Base-by-base conservation (phyloP, 2,888 invertebrate species). In the Syrista parreyssii region DNA sequence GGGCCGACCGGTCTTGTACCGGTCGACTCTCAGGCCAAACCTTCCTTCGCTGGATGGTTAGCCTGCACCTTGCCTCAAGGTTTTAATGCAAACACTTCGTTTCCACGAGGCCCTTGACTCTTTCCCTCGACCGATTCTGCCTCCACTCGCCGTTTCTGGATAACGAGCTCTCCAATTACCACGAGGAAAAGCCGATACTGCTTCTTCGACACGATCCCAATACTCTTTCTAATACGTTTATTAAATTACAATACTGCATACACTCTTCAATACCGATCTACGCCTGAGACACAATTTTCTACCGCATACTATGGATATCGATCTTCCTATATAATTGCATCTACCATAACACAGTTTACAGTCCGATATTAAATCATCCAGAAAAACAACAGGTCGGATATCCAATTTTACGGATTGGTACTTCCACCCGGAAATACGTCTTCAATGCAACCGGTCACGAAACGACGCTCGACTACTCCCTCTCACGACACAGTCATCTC, bases 41-140 rank as follows among this genome's bases (percentile, higher is more conserved):
- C 32, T 71, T 71, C 71, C 32, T 31, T 71, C 71, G 71, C 31
- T 71, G 71, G 55, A 55, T 23, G 55, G 55, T 33, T 33, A 71
- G 31, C 71, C 71, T 71, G 71, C 71, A 33, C 71, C 71, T 71
- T 33, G 71, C 71, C 71, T 71, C 71, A 11, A 71, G 71, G 71
- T 71, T 71, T 71, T 71, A 71, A 71, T 71, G 71, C 71, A 71
- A 71, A 71, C 71, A 71, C 71, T 71, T 71, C 71, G 55, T 71
- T 71, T 71, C 71, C 71, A 32, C 71, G 71, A 33, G 71, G 71
- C 71, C 71, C 71, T 71, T 71, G 71, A 71, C 71, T 71, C 71
- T 71, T 31, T 71, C 55, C 23, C 55, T 55, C 15, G 9, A 55
- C 55, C 55, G 55, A 55, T 55, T 55, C 55, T 55, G 23, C 55